Conservation (phyloP, 2,888 invertebrate genomes). For the Thymelicus acteon region DNA sequence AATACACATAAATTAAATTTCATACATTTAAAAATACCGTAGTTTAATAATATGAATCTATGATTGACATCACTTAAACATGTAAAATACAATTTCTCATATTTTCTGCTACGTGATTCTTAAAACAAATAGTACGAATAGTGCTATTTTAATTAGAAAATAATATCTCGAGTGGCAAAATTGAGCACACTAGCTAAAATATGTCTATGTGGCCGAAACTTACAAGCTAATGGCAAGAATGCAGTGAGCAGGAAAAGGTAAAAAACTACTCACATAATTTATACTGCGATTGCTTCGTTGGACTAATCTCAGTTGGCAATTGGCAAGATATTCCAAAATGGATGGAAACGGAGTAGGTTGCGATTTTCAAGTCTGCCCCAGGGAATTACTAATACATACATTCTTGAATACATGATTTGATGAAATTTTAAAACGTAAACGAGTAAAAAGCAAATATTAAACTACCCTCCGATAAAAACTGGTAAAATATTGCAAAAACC, state of each 20-base stretch:
- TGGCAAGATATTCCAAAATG: conserved; percentile 36
- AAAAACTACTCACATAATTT: conserved; percentile 33
- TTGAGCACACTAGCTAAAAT: conserved; percentile 52
- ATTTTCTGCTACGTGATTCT: not conserved
- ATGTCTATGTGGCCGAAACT: conserved; percentile 52
- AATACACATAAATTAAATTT: not conserved
- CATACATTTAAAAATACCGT: not conserved
- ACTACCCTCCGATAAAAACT: too few relatives aligned
- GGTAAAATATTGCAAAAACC: too few relatives aligned
- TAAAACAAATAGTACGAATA: not conserved
- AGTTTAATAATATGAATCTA: not conserved
- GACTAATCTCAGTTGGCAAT: conserved; percentile 30
- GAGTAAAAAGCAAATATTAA: too few relatives aligned
- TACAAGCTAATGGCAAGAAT: conserved; percentile 63
- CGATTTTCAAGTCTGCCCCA: conserved; percentile 14
- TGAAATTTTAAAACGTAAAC: too few relatives aligned
- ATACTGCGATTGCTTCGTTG: conserved; percentile 20
- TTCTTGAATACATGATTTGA: too few relatives aligned
- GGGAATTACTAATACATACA: not conserved
- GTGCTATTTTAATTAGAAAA: conserved; percentile 13
- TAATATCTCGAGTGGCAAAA: conserved; percentile 44
- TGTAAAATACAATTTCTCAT: conserved; percentile 18
- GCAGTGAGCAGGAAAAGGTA: conserved; percentile 57
- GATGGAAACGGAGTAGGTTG: conserved; percentile 27
- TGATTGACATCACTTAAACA: not conserved